Base-by-base conservation (phyloP, 2,113 vertebrate species). In the Zosterops hypoxanthus region DNA sequence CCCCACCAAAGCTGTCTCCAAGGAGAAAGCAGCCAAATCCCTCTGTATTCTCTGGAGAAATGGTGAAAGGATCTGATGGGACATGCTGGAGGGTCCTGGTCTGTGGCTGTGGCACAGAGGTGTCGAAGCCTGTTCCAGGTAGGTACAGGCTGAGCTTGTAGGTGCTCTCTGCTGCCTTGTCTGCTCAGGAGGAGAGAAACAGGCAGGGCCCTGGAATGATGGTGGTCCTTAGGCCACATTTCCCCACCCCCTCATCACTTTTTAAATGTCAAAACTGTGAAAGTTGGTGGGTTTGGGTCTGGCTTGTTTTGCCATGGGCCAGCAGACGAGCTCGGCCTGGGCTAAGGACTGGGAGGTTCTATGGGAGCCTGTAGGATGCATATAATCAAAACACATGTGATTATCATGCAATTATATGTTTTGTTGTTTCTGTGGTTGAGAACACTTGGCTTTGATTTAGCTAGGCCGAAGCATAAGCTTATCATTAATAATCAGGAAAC, bases 401-500 rank as follows among this genome's bases (percentile, higher is more conserved):
- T 95, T 88, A 80, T 64, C 36, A 11, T 22, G 20, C 60, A 78
- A 12, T 93, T 7, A 36, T 53, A 56, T 56, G 39, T 82, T 95
- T 79, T 68, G 12, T 94, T 87, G 65, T 89, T 91, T 93, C 53
- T 82, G 78, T 56, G 39, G 57, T 49, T 79, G 53, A 88, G 49
- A 88, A 81, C 64, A 33, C 47, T 94, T 70, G 68, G 71, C 77
- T 92, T 89, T 91, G 44, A 68, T 90, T 92, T 89, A 56, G 44
- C 22, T 75, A 41, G 57, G 53, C 57, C 28, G 0, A 0, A 75
- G 36, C 61, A 49, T 61, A 76, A 79, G 28, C 52, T 79, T 69
- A 69, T 86, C 15, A 57, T 96, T 79, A 89, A 86, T 88, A 89
- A 89, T 86, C 83, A 82, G 65, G 69, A 91, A 95, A 91, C 41